Evolutionary conservation across 1,140 invertebrate genomes (phyloP).

Genomic region (Ooceraea biroi): DNA sequence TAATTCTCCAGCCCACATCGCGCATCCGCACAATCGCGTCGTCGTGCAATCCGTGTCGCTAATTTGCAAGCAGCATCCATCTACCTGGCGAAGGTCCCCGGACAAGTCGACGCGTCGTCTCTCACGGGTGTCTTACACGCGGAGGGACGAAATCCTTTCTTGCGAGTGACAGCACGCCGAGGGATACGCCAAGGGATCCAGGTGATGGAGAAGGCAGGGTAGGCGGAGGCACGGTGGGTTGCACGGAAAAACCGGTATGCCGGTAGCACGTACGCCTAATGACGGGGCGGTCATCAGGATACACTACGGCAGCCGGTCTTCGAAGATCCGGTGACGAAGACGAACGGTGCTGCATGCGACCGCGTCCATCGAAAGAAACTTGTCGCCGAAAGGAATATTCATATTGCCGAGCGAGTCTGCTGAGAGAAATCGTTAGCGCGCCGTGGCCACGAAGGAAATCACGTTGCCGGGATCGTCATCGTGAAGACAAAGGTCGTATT

Average conservation of each 20-base stretch:
- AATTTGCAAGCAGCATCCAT: slow-evolving; percentile 48
- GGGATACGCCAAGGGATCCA: slow-evolving; percentile 26
- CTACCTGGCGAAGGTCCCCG: neutral
- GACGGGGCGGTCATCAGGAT: slow-evolving; percentile 66
- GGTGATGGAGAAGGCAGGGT: slow-evolving; percentile 22
- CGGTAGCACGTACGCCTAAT: slow-evolving; percentile 71
- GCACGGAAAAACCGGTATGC: slow-evolving; percentile 72
- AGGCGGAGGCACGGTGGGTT: slow-evolving; percentile 45
- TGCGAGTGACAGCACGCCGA: slow-evolving; percentile 21
- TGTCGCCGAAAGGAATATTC: slow-evolving; percentile 72
- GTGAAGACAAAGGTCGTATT: slow-evolving; percentile 9
- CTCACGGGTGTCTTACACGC: slow-evolving; percentile 2
- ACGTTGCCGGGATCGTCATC: neutral
- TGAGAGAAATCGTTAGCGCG: slow-evolving; percentile 57
- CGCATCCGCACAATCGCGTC: neutral
- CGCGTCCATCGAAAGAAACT: slow-evolving; percentile 53
- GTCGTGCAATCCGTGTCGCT: slow-evolving; percentile 1
- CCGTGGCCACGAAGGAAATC: neutral
- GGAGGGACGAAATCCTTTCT: slow-evolving; percentile 54
- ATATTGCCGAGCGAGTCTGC: slow-evolving; percentile 19
- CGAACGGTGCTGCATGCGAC: slow-evolving; percentile 66
- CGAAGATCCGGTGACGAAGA: slow-evolving; percentile 70
- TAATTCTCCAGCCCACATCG: slow-evolving; percentile 15
- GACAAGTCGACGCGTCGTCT: slow-evolving; percentile 13
- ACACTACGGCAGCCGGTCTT: slow-evolving; percentile 54